Conservation (phyloP, 2,888 invertebrate species). For the Oxystoma pomonae region DNA sequence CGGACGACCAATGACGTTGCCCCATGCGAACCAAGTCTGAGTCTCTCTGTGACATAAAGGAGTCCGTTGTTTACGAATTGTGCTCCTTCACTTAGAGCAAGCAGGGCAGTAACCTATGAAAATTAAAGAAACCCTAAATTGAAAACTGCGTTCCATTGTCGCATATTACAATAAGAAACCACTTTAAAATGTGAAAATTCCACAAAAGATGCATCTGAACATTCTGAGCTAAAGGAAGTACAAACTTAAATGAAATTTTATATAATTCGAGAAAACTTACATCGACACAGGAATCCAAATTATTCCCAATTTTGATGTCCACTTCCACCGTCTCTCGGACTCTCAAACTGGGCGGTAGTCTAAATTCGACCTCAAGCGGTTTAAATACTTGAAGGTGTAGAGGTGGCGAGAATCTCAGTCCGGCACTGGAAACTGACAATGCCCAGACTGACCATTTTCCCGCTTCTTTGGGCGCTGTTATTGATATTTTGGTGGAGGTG, state of each 20-base stretch:
- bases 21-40: slow-evolving; percentile 61
- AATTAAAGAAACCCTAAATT: background rate
- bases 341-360: slow-evolving; percentile 56
- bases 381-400: slow-evolving; percentile 55
- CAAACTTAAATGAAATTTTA: background rate
- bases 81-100: slow-evolving; percentile 62
- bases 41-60: slow-evolving; percentile 60
- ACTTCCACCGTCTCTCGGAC: slow-evolving; percentile 63
- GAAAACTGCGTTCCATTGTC: too few relatives aligned
- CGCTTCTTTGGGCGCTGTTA: slow-evolving; percentile 58
- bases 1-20: slow-evolving; percentile 63
- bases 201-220: slow-evolving; percentile 1
- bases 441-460: slow-evolving; percentile 65
- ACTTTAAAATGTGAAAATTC: background rate
- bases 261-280: slow-evolving; percentile 50
- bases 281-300: slow-evolving; percentile 65
- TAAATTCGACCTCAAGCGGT: slow-evolving; percentile 60
- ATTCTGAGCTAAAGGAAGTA: background rate
- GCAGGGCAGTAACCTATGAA: slow-evolving; percentile 58
- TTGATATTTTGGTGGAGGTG: slow-evolving; percentile 56
- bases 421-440: slow-evolving; percentile 52
- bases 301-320: slow-evolving; percentile 65
- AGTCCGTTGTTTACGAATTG: slow-evolving; percentile 63
- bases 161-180: background rate
- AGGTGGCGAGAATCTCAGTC: slow-evolving; percentile 55